phyloP scores from a whole-genome alignment of 2,888 invertebrate genomes.

The Odontomyia ornata region DNA sequence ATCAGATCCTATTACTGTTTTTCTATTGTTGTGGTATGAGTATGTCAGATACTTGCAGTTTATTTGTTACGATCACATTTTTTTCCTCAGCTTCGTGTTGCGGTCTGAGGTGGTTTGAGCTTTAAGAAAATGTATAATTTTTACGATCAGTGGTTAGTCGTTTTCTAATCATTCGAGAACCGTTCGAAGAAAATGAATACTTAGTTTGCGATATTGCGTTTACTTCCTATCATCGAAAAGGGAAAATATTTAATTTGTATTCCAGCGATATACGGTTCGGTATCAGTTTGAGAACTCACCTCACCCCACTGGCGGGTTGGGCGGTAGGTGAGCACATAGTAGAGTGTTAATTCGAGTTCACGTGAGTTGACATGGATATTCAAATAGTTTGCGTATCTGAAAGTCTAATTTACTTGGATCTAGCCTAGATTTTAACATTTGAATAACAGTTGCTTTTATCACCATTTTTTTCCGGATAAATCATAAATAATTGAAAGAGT shows the following conservation, averaged over 20 bases:
- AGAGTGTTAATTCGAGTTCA: background rate
- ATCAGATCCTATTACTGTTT: background rate
- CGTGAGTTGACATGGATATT: background rate
- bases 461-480: too few species aligned
- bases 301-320: background rate
- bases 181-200: background rate
- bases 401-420: too few species aligned
- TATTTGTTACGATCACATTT: background rate
- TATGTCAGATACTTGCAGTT: background rate
- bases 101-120: background rate
- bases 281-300: background rate
- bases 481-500: too few species aligned
- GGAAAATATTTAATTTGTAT: constrained; percentile 23
- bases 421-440: too few species aligned
- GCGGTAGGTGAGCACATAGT: background rate
- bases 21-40: background rate
- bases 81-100: background rate
- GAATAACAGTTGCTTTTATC: too few species aligned
- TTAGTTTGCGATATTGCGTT: too few species aligned
- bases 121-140: background rate
- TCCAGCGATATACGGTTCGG: constrained; percentile 4
- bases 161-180: too few species aligned
- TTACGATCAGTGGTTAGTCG: background rate
- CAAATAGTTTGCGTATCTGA: background rate
- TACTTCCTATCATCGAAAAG: background rate